These are phyloP conservation scores for Fratercula arctica DNA, from an alignment of 2,797 vertebrate genomes.

Conservation along the genomic window DNA sequence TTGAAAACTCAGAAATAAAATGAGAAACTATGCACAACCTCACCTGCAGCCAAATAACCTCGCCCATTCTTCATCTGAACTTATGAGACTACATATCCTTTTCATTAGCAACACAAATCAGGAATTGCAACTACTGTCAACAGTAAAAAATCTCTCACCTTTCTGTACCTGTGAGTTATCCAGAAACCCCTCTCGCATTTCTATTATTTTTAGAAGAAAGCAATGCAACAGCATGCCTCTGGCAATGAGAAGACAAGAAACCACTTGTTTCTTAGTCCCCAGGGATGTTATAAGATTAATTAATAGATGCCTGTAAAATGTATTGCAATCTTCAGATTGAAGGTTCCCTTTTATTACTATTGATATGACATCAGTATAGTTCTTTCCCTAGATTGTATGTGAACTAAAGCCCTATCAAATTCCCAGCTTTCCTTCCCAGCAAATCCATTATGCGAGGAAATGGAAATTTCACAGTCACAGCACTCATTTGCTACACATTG, in stretches of 20 bases:
- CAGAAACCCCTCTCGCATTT: not conserved
- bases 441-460: constrained; percentile 14
- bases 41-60: not conserved
- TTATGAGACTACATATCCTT: not conserved
- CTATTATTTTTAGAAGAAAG: not conserved
- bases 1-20: not conserved
- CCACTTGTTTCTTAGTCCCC: not conserved
- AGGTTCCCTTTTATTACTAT: not conserved
- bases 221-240: not conserved
- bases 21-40: not conserved
- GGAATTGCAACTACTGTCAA: not conserved
- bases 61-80: not conserved
- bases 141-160: not conserved
- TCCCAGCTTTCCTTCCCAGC: constrained; percentile 5
- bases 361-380: not conserved
- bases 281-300: not conserved
- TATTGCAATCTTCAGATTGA: not conserved
- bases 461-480: constrained; percentile 32
- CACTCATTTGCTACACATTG: not conserved
- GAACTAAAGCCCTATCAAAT: not conserved
- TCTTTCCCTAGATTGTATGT: not conserved
- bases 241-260: not conserved
- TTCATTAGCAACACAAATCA: not conserved
- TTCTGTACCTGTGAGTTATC: not conserved
- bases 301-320: not conserved